Base-by-base conservation (phyloP, 2,888 invertebrate genomes). In the Halictus quadricinctus region DNA sequence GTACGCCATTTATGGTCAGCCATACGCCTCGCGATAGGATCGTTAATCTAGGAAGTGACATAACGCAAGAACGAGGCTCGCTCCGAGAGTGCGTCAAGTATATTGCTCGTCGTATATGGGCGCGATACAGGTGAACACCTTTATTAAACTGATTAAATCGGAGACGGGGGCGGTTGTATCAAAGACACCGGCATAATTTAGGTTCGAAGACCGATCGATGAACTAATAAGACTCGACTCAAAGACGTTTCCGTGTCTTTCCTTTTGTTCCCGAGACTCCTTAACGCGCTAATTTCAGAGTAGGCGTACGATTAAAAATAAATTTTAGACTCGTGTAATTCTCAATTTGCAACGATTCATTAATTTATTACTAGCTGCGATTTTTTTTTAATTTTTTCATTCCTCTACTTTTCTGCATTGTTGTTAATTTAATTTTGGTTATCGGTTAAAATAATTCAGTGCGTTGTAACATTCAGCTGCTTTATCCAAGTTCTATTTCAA, bases 141-240 rank as follows among this genome's bases (percentile, higher is more conserved):
- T 83, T 76, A 73, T 83, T 81, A 77, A 77, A 81, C 73, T 81
- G 82, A 83, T 83, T 81, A 81, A 81, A 81, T 83, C 81, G 58
- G 54, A 46, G 54, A 36, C 54, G 66, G 21, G 76, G 76, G 54
- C 13, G 81, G 66, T 69, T n/a, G 66, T 76, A 46, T 66, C 81
- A 48, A 41, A 81, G 72, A 29, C 15, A 29, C 46, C 64, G 36
- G 76, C 72, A 83, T 83, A 83, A 83, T 81, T 81, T 54, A 58
- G 10, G 15, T 41, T 13, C 41, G 25, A 10, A 18, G 21, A 54
- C 6, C 18, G 70, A 36, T 54, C 25, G 77, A 77, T 43, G 70
- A 43, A 43, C 41, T 54, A 25, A 36, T 15, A 18, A 70, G 70
- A 77, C 36, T 54, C 2, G 29, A 7, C 12, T 41, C 66, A 18